These are phyloP conservation scores for Nannospalax galili DNA, from an alignment of 2,113 vertebrate species.

Conservation along the genomic window DNA sequence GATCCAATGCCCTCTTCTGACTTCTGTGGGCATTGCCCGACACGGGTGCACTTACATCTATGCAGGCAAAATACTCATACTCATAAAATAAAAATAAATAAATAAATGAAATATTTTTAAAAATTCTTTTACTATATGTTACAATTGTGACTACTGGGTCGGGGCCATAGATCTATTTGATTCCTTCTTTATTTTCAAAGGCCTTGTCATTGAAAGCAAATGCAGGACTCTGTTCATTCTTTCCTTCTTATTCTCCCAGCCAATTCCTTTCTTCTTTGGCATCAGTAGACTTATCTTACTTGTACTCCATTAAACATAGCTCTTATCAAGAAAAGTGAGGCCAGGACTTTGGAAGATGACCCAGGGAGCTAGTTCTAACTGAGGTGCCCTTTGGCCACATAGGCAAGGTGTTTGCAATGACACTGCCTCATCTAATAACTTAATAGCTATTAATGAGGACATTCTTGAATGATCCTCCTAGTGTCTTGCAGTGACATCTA, in stretches of 20 bases:
- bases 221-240: not conserved
- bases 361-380: slow-evolving; percentile 29
- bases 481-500: not conserved
- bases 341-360: slow-evolving; percentile 10
- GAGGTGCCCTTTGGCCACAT: slow-evolving; percentile 26
- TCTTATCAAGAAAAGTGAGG: slow-evolving; percentile 27
- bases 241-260: not conserved
- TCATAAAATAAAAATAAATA: no score
- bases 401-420: not conserved
- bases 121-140: not conserved
- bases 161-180: slow-evolving; percentile 15
- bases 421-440: slow-evolving; percentile 35
- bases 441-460: slow-evolving; percentile 37
- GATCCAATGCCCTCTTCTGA: no score
- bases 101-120: no score
- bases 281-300: not conserved
- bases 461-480: slow-evolving; percentile 51
- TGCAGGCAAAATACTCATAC: no score
- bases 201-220: not conserved
- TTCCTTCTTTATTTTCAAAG: slow-evolving; percentile 43
- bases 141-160: not conserved
- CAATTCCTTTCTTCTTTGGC: not conserved
- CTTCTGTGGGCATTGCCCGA: no score
- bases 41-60: no score
- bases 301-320: slow-evolving; percentile 23